Evolutionary conservation across 2,888 invertebrate species (phyloP).

Genomic region (Drosophila paracracens): DNA sequence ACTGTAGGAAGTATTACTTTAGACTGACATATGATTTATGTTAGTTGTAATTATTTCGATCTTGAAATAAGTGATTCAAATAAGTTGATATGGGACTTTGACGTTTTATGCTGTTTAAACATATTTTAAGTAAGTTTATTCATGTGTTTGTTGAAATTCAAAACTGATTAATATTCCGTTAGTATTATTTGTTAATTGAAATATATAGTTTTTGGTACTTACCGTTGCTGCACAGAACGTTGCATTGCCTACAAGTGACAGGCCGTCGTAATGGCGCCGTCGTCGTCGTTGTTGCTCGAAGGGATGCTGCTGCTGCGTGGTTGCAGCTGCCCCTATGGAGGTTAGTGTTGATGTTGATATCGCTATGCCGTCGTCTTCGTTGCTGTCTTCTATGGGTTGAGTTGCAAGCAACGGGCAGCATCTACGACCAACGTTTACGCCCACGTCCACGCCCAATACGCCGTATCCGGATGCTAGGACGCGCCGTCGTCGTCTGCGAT

Average conservation of each 20-base stretch:
- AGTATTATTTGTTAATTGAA: neutral
- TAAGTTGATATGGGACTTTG: neutral
- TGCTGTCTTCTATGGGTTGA: conserved; percentile 36
- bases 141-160: neutral
- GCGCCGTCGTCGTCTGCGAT: conserved; percentile 74
- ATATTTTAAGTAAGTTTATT: neutral
- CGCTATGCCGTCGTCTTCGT: conserved; percentile 43
- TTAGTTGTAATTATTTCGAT: neutral
- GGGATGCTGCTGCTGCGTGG: conserved; percentile 42
- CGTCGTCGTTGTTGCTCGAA: conserved; percentile 60
- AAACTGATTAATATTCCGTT: neutral
- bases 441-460: conserved; percentile 22
- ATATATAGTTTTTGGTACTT: conserved; percentile 63
- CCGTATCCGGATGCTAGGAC: conserved; percentile 16
- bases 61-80: neutral
- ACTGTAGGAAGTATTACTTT: neutral
- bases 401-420: conserved; percentile 58
- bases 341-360: conserved; percentile 43
- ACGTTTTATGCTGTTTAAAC: neutral
- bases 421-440: conserved; percentile 32
- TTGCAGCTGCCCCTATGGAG: conserved; percentile 40
- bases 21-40: neutral
- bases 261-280: conserved; percentile 78
- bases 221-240: conserved; percentile 85
- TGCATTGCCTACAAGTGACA: conserved; percentile 85